Percentiles rank a stretch among this genome's conserved stretches.
Conservation (phyloP, 2,888 invertebrate genomes). For the Cantharis nigra region DNA sequence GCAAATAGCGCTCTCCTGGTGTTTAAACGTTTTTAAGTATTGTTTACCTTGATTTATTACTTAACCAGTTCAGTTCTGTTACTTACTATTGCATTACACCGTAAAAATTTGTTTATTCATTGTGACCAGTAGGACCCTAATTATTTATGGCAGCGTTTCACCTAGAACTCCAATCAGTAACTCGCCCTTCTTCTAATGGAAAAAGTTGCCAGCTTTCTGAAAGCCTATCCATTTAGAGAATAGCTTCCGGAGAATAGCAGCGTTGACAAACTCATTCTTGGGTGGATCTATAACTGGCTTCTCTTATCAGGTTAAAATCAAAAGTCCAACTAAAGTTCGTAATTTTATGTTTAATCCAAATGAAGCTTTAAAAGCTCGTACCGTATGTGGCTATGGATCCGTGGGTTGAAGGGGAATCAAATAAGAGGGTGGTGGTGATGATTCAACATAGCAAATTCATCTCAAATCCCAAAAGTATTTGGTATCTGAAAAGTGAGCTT, state of each 20-base stretch:
- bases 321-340: not conserved
- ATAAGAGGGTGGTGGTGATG: not conserved
- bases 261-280: not conserved
- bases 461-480: not conserved
- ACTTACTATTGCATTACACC: constrained; percentile 20
- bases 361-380: not conserved
- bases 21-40: constrained; percentile 33
- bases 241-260: not conserved
- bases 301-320: not conserved
- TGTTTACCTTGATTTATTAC: constrained; percentile 40
- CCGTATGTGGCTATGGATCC: not conserved
- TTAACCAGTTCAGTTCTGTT: constrained; percentile 17
- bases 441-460: not conserved
- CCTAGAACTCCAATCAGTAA: not conserved
- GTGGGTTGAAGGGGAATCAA: not conserved
- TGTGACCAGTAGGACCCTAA: not conserved
- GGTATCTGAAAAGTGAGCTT: not conserved
- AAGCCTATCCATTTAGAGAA: not conserved
- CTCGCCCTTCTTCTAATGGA: not conserved
- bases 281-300: not conserved
- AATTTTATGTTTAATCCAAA: not conserved
- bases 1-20: constrained; percentile 38
- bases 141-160: not conserved
- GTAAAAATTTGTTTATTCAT: constrained; percentile 12
- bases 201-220: not conserved